These are phyloP conservation scores for Heteronetta atricapilla DNA, from an alignment of 2,113 vertebrate species.

Conservation along the genomic window DNA sequence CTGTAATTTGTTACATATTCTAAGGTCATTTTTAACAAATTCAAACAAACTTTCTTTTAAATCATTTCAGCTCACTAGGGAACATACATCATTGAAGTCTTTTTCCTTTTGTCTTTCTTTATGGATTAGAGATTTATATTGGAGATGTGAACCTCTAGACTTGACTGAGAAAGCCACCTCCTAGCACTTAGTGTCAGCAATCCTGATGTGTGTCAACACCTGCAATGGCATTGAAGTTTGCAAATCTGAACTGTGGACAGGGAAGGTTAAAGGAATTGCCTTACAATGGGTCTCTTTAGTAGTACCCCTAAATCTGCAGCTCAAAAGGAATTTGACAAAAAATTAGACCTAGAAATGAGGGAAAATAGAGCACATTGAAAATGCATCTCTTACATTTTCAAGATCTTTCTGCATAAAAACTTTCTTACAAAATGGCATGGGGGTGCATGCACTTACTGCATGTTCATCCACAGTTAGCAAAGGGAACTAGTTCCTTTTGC, in stretches of 20 bases:
- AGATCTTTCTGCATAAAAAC: background rate
- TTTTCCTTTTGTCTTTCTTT: background rate
- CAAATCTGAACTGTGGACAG: background rate
- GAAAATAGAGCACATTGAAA: background rate
- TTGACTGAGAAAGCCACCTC: background rate
- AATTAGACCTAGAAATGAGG: background rate
- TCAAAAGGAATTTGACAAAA: background rate
- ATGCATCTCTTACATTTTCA: background rate
- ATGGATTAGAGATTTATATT: background rate
- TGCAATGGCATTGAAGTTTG: background rate
- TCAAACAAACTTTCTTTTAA: conserved; percentile 50
- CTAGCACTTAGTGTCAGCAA: background rate
- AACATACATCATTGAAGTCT: conserved; percentile 2
- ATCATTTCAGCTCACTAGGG: conserved; percentile 20
- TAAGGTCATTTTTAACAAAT: conserved; percentile 44
- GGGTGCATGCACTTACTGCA: background rate
- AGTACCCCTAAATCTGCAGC: background rate
- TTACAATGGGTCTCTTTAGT: background rate
- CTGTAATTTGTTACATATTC: conserved; percentile 44
- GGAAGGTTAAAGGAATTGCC: background rate
- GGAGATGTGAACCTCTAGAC: background rate
- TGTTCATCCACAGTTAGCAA: background rate
- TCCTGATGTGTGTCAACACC: background rate
- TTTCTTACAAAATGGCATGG: background rate
- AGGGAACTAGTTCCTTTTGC: background rate